These are phyloP conservation scores for Dioctria linearis DNA, from an alignment of 2,888 invertebrate genomes.

Conservation along the genomic window DNA sequence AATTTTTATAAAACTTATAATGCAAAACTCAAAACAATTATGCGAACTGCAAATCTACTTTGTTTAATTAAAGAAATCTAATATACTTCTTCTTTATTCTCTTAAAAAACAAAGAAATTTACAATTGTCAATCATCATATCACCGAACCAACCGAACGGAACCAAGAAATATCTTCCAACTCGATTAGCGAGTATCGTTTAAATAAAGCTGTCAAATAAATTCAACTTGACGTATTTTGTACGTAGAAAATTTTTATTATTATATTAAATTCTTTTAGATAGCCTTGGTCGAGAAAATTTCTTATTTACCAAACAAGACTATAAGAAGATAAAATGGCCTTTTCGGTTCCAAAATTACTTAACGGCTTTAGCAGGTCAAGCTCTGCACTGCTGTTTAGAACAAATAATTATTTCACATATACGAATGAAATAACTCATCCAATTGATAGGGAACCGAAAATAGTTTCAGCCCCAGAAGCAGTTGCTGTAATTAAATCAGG, in stretches of 20 bases:
- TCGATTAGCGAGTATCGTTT: neutral
- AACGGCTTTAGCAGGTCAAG: neutral
- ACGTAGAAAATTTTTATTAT: neutral
- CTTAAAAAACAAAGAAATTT: too few species aligned
- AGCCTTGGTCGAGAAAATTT: too few species aligned
- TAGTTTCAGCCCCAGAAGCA: conserved; percentile 82
- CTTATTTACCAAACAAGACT: too few species aligned
- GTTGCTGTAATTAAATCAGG: conserved; percentile 86
- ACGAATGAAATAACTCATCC: conserved; percentile 84
- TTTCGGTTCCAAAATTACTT: neutral
- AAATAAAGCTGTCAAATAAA: neutral
- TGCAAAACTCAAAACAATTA: too few species aligned
- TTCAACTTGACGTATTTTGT: neutral
- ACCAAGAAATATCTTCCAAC: neutral
- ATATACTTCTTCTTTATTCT: too few species aligned
- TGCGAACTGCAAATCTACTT: too few species aligned
- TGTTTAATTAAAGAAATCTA: too few species aligned
- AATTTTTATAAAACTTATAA: too few species aligned
- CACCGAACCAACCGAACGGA: neutral
- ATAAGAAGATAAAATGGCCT: conserved; percentile 10
- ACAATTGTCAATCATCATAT: too few species aligned
- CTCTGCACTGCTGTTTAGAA: neutral
- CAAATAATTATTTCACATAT: conserved; percentile 45
- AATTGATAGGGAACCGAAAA: conserved; percentile 80
- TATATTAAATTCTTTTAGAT: too few species aligned